phyloP scores from a whole-genome alignment of 2,888 invertebrate species.

The Nemotelus nigrinus region DNA sequence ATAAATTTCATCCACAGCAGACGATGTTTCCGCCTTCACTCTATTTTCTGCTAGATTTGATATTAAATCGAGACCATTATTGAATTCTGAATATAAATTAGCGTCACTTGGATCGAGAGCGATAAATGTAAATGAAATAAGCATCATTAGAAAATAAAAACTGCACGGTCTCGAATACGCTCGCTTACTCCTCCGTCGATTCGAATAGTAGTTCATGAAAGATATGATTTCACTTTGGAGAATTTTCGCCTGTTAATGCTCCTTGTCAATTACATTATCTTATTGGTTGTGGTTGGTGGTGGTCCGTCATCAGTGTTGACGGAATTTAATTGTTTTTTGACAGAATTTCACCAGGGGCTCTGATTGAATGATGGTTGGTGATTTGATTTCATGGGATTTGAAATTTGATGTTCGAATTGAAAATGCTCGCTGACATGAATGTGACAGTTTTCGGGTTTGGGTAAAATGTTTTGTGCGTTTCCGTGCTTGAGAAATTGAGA shows the following conservation, averaged over 20 bases:
- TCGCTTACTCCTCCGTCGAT: not conserved
- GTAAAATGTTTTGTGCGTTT: no score
- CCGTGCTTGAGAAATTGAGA: no score
- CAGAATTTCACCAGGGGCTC: no score
- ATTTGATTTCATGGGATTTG: no score
- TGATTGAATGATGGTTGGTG: no score
- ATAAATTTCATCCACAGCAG: slow-evolving; percentile 41
- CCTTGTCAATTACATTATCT: not conserved
- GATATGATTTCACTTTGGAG: no score
- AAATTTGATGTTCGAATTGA: no score
- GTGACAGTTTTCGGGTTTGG: no score
- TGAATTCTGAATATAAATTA: slow-evolving; percentile 47
- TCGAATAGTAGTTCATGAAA: slow-evolving; percentile 6
- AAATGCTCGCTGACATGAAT: no score
- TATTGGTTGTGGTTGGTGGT: no score
- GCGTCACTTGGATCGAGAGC: slow-evolving; percentile 22
- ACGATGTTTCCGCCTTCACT: slow-evolving; percentile 36
- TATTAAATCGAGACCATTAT: slow-evolving; percentile 46
- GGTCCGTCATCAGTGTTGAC: no score
- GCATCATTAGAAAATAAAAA: slow-evolving; percentile 21
- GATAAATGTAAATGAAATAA: slow-evolving; percentile 28
- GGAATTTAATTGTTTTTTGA: no score
- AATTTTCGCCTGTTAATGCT: not conserved
- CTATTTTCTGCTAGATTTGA: slow-evolving; percentile 49
- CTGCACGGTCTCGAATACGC: not conserved